Conservation (phyloP, 2,797 vertebrate species). For the Tamandua tetradactyla region DNA sequence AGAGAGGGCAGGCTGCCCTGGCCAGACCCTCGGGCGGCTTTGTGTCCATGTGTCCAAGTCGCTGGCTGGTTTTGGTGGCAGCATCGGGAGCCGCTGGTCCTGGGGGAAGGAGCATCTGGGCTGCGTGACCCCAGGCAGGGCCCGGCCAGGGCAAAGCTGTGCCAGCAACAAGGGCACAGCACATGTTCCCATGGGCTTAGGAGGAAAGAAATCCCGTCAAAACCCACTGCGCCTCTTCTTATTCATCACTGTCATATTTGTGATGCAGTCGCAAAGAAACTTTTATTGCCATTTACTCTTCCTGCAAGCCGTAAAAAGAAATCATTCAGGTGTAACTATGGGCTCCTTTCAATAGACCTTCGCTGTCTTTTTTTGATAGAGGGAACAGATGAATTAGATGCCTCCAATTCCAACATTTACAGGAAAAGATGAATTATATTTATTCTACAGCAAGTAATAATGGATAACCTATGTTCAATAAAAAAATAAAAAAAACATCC, state of each 20-base stretch:
- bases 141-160: fast-evolving
- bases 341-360: slow-evolving; percentile 72
- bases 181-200: not conserved
- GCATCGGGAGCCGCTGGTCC: not conserved
- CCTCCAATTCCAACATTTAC: slow-evolving; percentile 88
- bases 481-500: slow-evolving; percentile 86
- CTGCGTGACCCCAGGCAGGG: not conserved
- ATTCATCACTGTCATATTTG: slow-evolving; percentile 27
- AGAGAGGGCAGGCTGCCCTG: too few relatives aligned
- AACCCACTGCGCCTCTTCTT: fast-evolving
- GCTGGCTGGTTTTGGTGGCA: not conserved
- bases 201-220: slow-evolving; percentile 10
- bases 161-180: not conserved
- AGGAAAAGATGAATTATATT: slow-evolving; percentile 94
- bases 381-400: slow-evolving; percentile 87
- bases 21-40: fast-evolving
- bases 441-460: slow-evolving; percentile 92
- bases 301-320: slow-evolving; percentile 60
- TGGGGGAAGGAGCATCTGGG: not conserved
- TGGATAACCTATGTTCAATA: slow-evolving; percentile 90
- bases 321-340: slow-evolving; percentile 4
- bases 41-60: fast-evolving
- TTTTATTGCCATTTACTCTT: slow-evolving; percentile 65
- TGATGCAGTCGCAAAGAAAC: slow-evolving; percentile 67
- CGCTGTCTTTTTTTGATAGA: slow-evolving; percentile 82